Conservation (phyloP, 2,888 invertebrate genomes). For the Xestia c-nigrum region DNA sequence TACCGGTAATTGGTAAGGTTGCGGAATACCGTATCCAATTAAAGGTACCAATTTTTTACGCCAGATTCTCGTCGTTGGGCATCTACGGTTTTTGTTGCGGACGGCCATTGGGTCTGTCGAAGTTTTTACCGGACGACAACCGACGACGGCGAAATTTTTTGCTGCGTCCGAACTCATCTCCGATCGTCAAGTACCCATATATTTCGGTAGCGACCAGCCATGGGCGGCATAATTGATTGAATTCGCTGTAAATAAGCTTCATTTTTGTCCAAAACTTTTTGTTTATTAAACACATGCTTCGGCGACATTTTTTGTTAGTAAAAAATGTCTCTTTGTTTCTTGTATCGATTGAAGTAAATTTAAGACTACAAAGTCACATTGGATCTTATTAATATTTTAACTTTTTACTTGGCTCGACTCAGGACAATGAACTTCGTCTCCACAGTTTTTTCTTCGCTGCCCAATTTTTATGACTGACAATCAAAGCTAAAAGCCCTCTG, state of each 20-base stretch:
- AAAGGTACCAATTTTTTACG: slow-evolving; percentile 78
- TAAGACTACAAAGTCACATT: slow-evolving; percentile 62
- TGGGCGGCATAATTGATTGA: slow-evolving; percentile 86
- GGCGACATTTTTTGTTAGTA: slow-evolving; percentile 67
- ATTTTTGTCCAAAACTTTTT: slow-evolving; percentile 73
- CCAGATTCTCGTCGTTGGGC: slow-evolving; percentile 76
- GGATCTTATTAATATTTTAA: slow-evolving; percentile 66
- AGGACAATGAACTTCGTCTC: slow-evolving; percentile 61
- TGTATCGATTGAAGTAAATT: slow-evolving; percentile 55
- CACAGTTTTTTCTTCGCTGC: slow-evolving; percentile 57
- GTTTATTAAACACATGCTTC: slow-evolving; percentile 67
- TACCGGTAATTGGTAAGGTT: slow-evolving; percentile 67
- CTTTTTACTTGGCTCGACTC: slow-evolving; percentile 53
- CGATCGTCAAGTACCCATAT: slow-evolving; percentile 84
- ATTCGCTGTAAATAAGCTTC: slow-evolving; percentile 83
- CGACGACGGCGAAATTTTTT: slow-evolving; percentile 82
- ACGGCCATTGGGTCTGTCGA: slow-evolving; percentile 80
- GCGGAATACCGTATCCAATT: slow-evolving; percentile 85
- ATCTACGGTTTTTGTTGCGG: slow-evolving; percentile 83
- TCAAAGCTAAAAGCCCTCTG: slow-evolving; percentile 64
- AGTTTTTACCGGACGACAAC: slow-evolving; percentile 83
- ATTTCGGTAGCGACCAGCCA: slow-evolving; percentile 82
- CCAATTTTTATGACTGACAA: slow-evolving; percentile 66
- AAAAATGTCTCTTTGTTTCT: slow-evolving; percentile 63
- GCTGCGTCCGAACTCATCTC: slow-evolving; percentile 83